These are phyloP conservation scores for Echinometra lucunter DNA, from an alignment of 53 echinoderm and acorn worm genomes.

Conservation along the genomic window DNA sequence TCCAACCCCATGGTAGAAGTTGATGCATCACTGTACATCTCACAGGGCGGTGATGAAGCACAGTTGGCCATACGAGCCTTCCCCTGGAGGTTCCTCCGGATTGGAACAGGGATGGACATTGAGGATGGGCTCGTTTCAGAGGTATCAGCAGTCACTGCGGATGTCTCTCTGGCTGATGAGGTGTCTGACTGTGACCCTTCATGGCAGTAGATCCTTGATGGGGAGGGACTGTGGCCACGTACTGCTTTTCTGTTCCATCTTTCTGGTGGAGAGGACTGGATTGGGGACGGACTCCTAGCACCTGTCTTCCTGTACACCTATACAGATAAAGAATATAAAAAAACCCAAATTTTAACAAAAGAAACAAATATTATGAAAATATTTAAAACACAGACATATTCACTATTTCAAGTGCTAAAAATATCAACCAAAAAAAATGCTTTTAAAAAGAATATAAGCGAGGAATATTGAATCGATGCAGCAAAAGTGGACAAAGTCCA, in stretches of 20 bases:
- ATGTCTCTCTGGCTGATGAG: neutral
- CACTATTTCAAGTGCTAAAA: no score
- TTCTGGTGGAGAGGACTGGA: slow-evolving; percentile 48
- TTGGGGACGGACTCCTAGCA: slow-evolving; percentile 52
- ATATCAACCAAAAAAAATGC: no score
- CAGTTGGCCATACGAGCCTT: slow-evolving; percentile 63
- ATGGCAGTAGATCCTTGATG: slow-evolving; percentile 47
- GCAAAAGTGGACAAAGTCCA: no score
- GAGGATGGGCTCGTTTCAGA: slow-evolving; percentile 47
- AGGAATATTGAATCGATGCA: no score
- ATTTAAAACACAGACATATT: no score
- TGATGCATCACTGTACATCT: slow-evolving; percentile 47
- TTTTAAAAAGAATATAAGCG: no score
- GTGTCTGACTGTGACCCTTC: neutral
- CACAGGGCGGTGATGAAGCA: slow-evolving; percentile 54
- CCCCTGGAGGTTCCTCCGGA: slow-evolving; percentile 21
- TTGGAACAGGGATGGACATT: slow-evolving; percentile 64
- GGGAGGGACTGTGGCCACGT: slow-evolving; percentile 73
- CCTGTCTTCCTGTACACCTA: slow-evolving; percentile 62
- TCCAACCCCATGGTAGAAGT: slow-evolving; percentile 37
- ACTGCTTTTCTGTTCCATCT: slow-evolving; percentile 78
- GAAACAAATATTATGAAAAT: neutral
- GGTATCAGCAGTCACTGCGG: neutral
- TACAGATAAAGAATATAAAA: neutral
- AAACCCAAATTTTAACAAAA: neutral